Evolutionary conservation across 2,888 invertebrate species (phyloP).

Genomic region (Ypsolopha scabrella): DNA sequence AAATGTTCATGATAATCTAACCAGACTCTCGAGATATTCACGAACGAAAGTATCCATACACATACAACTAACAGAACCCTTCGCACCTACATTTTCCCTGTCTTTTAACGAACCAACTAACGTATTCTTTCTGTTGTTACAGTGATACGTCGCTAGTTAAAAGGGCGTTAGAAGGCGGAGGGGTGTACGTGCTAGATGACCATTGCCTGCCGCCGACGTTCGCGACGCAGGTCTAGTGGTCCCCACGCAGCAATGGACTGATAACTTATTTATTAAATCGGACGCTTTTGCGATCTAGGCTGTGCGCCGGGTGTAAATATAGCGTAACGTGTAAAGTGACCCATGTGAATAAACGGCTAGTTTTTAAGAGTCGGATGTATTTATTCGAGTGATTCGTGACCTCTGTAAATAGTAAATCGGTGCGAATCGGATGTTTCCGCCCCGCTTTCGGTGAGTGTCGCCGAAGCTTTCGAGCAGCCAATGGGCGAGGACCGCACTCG

Average conservation of each 20-base stretch:
- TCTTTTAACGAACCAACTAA: no score
- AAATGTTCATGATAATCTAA: no score
- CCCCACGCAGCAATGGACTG: conserved; percentile 36
- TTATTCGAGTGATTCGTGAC: conserved; percentile 58
- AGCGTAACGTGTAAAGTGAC: conserved; percentile 60
- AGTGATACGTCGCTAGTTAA: conserved; percentile 79
- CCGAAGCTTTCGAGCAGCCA: conserved; percentile 14
- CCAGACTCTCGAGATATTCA: no score
- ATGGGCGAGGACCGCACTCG: conserved; percentile 26
- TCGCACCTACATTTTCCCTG: no score
- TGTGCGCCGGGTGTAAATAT: conserved; percentile 69
- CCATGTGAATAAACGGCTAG: conserved; percentile 63
- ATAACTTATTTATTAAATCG: conserved; percentile 56
- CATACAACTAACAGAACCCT: no score
- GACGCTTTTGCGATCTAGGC: conserved; percentile 64
- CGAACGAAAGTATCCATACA: no score
- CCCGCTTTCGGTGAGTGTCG: conserved; percentile 45
- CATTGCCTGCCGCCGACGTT: conserved; percentile 80
- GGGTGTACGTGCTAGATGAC: conserved; percentile 82
- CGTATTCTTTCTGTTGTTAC: conserved; percentile 19
- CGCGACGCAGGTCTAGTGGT: conserved; percentile 81
- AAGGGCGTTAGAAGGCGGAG: conserved; percentile 75
- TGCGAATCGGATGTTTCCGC: conserved; percentile 46
- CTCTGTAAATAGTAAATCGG: conserved; percentile 49
- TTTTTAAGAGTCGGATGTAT: conserved; percentile 61